Evolutionary conservation across 2,113 vertebrate species (phyloP).

Genomic region (Tragulus kanchil): DNA sequence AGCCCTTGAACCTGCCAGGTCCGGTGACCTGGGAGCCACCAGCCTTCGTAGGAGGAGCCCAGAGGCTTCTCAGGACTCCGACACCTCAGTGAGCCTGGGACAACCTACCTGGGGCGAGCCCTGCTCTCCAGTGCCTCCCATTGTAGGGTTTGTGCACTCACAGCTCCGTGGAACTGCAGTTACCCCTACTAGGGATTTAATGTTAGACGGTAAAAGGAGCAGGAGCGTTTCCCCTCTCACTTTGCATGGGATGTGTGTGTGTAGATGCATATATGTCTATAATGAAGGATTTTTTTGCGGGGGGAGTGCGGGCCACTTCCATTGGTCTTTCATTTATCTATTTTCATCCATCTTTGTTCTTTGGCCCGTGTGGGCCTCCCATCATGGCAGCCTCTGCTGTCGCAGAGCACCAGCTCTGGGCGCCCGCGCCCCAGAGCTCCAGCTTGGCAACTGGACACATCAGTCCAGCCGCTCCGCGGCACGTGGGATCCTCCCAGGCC

Average conservation of each 20-base stretch:
- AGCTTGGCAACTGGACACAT: too few species aligned
- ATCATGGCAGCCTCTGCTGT: too few species aligned
- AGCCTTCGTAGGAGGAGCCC: neutral
- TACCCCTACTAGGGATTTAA: neutral
- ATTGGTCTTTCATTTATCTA: too few species aligned
- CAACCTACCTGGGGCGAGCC: neutral
- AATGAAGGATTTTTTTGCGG: neutral
- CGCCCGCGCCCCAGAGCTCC: too few species aligned
- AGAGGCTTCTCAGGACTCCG: neutral
- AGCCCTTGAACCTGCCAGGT: neutral
- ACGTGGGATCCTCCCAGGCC: too few species aligned
- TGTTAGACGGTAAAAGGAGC: neutral
- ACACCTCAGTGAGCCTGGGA: neutral
- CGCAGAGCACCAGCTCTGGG: too few species aligned
- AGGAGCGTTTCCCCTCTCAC: neutral
- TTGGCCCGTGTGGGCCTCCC: too few species aligned
- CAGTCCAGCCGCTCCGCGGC: too few species aligned
- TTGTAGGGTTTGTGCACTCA: neutral
- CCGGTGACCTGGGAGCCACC: neutral
- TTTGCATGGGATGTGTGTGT: neutral
- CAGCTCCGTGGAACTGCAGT: neutral
- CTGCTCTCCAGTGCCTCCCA: neutral
- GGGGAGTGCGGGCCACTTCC: too few species aligned
- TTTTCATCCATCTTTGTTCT: too few species aligned
- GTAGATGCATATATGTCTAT: accelerated